Conservation (phyloP, 1,140 invertebrate genomes). For the Bathynomus jamesi region DNA sequence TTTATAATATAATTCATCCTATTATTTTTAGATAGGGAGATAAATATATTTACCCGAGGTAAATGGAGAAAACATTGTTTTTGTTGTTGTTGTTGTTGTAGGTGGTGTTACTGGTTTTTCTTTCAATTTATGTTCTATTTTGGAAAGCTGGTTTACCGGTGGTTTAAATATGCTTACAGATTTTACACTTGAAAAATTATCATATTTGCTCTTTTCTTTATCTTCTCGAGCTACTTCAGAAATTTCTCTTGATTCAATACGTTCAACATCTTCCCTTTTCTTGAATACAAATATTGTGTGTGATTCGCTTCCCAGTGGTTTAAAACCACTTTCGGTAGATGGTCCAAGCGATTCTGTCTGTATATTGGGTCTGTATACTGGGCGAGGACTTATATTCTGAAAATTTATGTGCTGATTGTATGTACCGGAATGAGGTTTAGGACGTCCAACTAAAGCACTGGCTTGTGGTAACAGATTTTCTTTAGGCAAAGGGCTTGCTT, state of each 20-base stretch:
- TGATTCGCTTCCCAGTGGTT: not conserved
- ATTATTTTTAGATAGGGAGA: too few relatives aligned
- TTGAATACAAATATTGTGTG: too few relatives aligned
- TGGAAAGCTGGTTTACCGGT: not conserved
- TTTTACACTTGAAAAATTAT: not conserved
- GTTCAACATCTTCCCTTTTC: too few relatives aligned
- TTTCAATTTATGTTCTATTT: not conserved
- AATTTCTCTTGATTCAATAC: too few relatives aligned
- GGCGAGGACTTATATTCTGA: not conserved
- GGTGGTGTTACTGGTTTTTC: not conserved
- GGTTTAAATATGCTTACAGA: not conserved
- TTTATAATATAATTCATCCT: too few relatives aligned
- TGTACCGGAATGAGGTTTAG: not conserved
- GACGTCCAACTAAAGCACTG: not conserved
- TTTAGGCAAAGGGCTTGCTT: not conserved
- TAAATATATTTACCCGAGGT: not conserved
- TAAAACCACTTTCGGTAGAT: not conserved
- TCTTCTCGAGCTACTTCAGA: too few relatives aligned
- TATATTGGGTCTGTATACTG: not conserved
- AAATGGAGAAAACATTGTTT: not conserved
- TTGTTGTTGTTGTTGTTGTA: not conserved
- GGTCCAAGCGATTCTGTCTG: not conserved
- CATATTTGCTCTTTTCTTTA: not conserved
- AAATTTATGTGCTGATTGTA: not conserved
- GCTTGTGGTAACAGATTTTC: not conserved